Percentiles rank a stretch among this genome's conserved stretches.
phyloP scores from a whole-genome alignment of 2,888 invertebrate species.

The Aporophyla lueneburgensis region DNA sequence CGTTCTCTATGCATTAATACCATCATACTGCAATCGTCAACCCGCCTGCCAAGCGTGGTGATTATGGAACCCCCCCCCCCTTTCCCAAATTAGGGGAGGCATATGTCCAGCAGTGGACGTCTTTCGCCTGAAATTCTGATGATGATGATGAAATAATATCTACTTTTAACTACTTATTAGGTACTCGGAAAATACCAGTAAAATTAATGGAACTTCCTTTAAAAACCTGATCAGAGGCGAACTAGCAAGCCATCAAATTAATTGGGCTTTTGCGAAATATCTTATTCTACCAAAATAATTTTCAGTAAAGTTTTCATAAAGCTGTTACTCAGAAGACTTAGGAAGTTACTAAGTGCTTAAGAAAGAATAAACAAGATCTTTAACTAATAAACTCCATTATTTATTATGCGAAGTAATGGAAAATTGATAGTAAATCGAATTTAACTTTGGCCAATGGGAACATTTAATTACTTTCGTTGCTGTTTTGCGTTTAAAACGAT shows the following conservation, averaged over 20 bases:
- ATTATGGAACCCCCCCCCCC: too few relatives aligned
- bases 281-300: constrained; percentile 54
- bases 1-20: too few relatives aligned
- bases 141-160: too few relatives aligned
- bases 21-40: too few relatives aligned
- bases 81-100: too few relatives aligned
- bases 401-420: constrained; percentile 42
- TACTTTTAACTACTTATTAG: not conserved
- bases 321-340: constrained; percentile 51
- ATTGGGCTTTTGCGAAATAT: constrained; percentile 50
- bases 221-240: constrained; percentile 32
- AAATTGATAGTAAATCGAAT: constrained; percentile 58
- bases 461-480: constrained; percentile 48
- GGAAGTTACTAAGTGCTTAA: constrained; percentile 52
- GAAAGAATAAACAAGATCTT: constrained; percentile 63
- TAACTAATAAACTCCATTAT: constrained; percentile 48
- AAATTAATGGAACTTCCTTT: constrained; percentile 21
- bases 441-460: constrained; percentile 33
- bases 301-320: constrained; percentile 47
- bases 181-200: constrained; percentile 7
- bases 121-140: too few relatives aligned
- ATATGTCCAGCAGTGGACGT: too few relatives aligned
- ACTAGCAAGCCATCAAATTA: constrained; percentile 42
- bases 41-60: too few relatives aligned
- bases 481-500: constrained; percentile 9